Base-by-base conservation (phyloP, 2,797 vertebrate species). In the Geotrypetes seraphini region DNA sequence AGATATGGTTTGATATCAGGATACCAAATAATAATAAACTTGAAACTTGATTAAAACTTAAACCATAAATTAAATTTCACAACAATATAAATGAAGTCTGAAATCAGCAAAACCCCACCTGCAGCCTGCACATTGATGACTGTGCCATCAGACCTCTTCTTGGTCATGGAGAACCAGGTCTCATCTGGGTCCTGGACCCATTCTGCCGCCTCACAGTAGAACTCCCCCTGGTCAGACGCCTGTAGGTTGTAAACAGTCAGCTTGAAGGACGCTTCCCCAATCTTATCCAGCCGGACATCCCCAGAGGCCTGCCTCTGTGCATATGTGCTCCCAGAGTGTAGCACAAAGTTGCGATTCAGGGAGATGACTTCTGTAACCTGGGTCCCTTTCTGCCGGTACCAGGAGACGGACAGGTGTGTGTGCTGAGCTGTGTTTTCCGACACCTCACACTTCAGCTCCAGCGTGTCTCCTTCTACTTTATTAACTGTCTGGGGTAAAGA, bases 151-250 rank as follows among this genome's bases (percentile, higher is more conserved):
- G 91, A 91, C 51, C 91, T 90, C 54, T 93, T 98, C 49, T 78
- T 84, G 10, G 92, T 97, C 90, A 98, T 89, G 47, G 92, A 72
- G 0, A 88, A 96, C 95, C 95, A 98, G 8, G 85, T 85, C 30
- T 68, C 76, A 5, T 98, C 92, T 0, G 90, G 65, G 37, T 98
- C 95, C 69, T 97, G 92, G 55, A 98, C 92, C 95, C 95, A 98
- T 66, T 97, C 92, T 0, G 88, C 78, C 0, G 91, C 92, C 69
- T 97, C 91, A 1, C 95, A 98, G 78, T 92, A 97, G 25, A 95
- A 85, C 60, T 91, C 83, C 17, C 95, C 95, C 58, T 96, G 89
- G 74, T 98, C 95, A 0, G 83, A 69, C 0, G 91, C 89, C 76
- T 97, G 95, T 33, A 98, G 79, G 70, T 85, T 91, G 65, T 92